A percentile compares a stretch with the other conserved stretches of the same genome.
phyloP scores from a whole-genome alignment of 2,888 invertebrate species.

The Therioaphis trifolii region DNA sequence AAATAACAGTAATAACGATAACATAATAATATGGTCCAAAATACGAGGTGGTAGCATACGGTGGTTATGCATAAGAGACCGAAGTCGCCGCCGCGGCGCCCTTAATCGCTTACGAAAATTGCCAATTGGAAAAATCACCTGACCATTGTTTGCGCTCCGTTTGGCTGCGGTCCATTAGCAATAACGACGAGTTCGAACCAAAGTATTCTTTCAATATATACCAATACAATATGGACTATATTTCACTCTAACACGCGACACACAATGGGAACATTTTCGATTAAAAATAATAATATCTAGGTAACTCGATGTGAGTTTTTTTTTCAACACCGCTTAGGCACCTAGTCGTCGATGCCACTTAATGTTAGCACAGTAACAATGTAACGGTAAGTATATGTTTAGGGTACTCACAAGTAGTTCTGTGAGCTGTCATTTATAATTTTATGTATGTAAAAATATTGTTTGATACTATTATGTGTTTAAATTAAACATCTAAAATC shows the following conservation, averaged over 20 bases:
- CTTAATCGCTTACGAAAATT: constrained; percentile 13
- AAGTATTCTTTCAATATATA: constrained; percentile 10
- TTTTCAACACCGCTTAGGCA: neutral
- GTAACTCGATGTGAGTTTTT: neutral
- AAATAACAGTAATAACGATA: neutral
- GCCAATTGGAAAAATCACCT: constrained; percentile 37
- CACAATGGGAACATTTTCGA: constrained; percentile 17
- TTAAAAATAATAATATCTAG: neutral
- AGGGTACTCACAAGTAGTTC: no score
- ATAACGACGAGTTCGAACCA: neutral
- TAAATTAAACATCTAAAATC: no score
- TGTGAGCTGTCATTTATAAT: no score
- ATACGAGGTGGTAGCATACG: neutral
- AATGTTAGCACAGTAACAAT: no score
- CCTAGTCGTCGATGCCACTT: no score
- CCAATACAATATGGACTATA: neutral
- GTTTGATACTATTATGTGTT: no score
- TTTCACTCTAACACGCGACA: neutral
- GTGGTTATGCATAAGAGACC: constrained; percentile 36
- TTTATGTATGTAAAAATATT: no score
- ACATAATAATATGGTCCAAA: constrained; percentile 16
- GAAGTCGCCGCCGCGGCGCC: neutral
- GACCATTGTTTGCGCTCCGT: constrained; percentile 39
- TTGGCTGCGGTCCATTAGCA: constrained; percentile 49
- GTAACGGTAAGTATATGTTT: no score